phyloP scores from a whole-genome alignment of 2,113 vertebrate species.

The Elachura formosa region DNA sequence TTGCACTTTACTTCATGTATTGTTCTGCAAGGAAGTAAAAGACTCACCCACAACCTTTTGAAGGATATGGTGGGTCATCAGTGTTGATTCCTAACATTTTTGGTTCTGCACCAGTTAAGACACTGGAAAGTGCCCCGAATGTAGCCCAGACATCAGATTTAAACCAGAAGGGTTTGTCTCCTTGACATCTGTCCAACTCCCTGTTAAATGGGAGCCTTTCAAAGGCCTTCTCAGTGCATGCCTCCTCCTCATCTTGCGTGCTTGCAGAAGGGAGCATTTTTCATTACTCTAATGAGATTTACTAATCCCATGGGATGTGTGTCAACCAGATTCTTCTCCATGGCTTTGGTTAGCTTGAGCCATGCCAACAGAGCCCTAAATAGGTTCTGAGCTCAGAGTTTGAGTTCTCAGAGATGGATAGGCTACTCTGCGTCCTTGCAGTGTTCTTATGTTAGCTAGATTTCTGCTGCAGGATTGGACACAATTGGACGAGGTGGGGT shows the following conservation, averaged over 20 bases:
- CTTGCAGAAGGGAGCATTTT: not conserved
- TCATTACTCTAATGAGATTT: not conserved
- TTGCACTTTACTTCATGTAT: not conserved
- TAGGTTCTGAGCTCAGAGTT: not conserved
- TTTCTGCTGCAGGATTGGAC: not conserved
- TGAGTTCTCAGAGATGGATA: not conserved
- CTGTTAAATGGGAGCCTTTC: not conserved
- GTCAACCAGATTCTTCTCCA: not conserved
- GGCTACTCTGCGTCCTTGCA: not conserved
- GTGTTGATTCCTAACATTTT: not conserved
- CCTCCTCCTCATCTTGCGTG: not conserved
- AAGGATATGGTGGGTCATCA: not conserved
- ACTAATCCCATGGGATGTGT: not conserved
- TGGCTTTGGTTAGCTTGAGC: not conserved
- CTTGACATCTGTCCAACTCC: not conserved
- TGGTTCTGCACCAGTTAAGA: not conserved
- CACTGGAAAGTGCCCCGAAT: not conserved
- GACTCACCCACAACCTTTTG: not conserved
- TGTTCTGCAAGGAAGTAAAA: not conserved
- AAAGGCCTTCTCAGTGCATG: not conserved
- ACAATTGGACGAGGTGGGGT: not conserved
- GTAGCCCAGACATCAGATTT: not conserved
- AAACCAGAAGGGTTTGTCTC: not conserved
- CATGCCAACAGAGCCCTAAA: not conserved
- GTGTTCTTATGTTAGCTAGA: not conserved